phyloP scores from a whole-genome alignment of 2,797 vertebrate species.

The Podarcis lilfordi region DNA sequence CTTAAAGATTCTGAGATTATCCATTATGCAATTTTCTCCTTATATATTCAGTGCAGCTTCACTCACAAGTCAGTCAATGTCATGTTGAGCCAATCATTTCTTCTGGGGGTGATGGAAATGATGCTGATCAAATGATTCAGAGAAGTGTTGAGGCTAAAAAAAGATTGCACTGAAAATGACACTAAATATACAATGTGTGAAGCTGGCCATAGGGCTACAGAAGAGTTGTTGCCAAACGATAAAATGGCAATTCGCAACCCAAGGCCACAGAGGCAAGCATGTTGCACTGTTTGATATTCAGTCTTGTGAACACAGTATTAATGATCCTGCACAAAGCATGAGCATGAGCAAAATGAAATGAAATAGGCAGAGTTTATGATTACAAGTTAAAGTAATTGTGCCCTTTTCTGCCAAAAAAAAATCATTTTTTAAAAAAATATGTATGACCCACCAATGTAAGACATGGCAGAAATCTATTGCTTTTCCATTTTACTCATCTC shows the following conservation, averaged over 20 bases:
- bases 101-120: neutral
- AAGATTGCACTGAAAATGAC: neutral
- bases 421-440: too few species aligned
- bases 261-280: neutral
- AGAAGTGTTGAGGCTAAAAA: slow-evolving; percentile 1
- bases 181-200: neutral
- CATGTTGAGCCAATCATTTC: neutral
- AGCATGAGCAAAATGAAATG: neutral
- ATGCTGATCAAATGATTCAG: neutral
- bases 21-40: neutral
- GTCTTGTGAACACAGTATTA: neutral
- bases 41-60: neutral
- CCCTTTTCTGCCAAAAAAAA: neutral
- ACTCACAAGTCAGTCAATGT: neutral
- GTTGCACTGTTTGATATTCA: neutral
- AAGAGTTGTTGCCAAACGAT: neutral
- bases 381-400: neutral
- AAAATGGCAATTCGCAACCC: neutral
- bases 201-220: neutral
- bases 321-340: neutral
- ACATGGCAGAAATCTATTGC: neutral
- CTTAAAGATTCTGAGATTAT: neutral
- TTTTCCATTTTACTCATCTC: neutral
- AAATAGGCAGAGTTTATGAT: neutral
- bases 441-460: neutral